Conservation (phyloP, 64 coral and sea anemone genomes). For the Catalaphyllia jardinei region DNA sequence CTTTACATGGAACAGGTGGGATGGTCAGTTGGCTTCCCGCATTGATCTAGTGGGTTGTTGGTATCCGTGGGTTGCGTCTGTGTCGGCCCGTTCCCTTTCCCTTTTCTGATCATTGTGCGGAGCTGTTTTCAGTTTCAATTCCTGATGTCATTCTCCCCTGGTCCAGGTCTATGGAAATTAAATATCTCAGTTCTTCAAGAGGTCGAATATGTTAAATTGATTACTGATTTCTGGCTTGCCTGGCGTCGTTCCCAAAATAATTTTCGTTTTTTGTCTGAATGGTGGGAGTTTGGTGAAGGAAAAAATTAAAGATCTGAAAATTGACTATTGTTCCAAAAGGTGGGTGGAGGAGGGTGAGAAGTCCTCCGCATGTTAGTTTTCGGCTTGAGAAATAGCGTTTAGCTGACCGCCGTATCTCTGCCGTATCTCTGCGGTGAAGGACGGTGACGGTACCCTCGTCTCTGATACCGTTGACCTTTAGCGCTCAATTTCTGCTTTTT, state of each 20-base stretch:
- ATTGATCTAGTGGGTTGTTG: slow-evolving; percentile 54
- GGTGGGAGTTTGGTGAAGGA: slow-evolving; percentile 68
- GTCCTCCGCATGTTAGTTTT: slow-evolving; percentile 29
- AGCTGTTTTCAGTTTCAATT: neutral
- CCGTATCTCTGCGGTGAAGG: neutral
- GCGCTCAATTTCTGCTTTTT: neutral
- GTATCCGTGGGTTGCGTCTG: neutral
- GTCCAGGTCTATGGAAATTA: slow-evolving; percentile 41
- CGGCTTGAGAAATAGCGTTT: neutral
- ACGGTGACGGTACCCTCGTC: neutral
- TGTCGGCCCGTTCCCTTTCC: slow-evolving; percentile 18
- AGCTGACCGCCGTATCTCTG: neutral
- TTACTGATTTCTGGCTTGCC: slow-evolving; percentile 9
- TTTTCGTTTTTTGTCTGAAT: slow-evolving; percentile 20
- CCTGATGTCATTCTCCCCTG: neutral
- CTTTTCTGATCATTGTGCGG: slow-evolving; percentile 44
- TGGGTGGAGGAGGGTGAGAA: slow-evolving; percentile 42
- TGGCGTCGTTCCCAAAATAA: neutral
- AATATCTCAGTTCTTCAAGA: slow-evolving; percentile 42
- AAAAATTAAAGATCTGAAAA: slow-evolving; percentile 19
- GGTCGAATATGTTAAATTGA: neutral
- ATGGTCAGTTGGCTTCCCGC: slow-evolving; percentile 2
- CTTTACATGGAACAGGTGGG: slow-evolving; percentile 35
- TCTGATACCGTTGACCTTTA: neutral
- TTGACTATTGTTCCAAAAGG: neutral